These are phyloP conservation scores for Drosophila eugracilis DNA, from an alignment of 1,140 invertebrate genomes.

Conservation along the genomic window DNA sequence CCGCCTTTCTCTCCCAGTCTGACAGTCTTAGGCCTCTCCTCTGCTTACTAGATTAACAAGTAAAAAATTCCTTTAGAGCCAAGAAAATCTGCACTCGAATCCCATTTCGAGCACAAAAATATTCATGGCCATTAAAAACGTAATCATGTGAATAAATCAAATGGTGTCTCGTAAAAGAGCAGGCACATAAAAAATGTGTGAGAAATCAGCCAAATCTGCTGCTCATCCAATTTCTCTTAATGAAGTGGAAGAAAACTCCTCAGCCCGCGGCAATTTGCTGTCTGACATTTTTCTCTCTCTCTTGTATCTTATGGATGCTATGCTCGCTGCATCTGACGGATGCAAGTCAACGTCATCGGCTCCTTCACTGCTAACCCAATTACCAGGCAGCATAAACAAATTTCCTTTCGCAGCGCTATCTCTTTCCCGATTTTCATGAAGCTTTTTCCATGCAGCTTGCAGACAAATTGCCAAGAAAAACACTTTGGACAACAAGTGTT, in stretches of 20 bases:
- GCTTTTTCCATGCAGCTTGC: constrained; percentile 30
- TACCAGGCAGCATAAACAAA: constrained; percentile 66
- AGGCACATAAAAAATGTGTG: constrained; percentile 46
- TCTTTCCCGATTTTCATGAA: constrained; percentile 33
- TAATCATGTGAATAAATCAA: constrained; percentile 41
- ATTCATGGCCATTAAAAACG: constrained; percentile 45
- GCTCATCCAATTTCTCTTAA: constrained; percentile 48
- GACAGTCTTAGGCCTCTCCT: constrained; percentile 1
- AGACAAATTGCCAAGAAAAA: constrained; percentile 76
- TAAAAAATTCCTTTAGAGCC: background rate
- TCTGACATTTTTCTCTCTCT: too few species aligned
- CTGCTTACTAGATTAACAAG: background rate
- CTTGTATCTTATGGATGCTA: constrained; percentile 39
- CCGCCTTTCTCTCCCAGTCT: constrained; percentile 3
- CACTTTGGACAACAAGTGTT: constrained; percentile 70
- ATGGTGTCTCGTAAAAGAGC: constrained; percentile 36
- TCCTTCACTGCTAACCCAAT: constrained; percentile 67
- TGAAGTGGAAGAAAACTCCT: constrained; percentile 28
- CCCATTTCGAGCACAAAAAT: constrained; percentile 22
- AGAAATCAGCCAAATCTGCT: constrained; percentile 33
- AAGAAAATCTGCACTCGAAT: constrained; percentile 15
- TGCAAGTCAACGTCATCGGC: constrained; percentile 47
- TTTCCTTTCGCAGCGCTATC: constrained; percentile 24
- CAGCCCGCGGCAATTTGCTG: constrained; percentile 16
- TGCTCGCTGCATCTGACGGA: constrained; percentile 26